phyloP scores from a whole-genome alignment of 1,140 invertebrate species.

The Hesperophylax magnus region DNA sequence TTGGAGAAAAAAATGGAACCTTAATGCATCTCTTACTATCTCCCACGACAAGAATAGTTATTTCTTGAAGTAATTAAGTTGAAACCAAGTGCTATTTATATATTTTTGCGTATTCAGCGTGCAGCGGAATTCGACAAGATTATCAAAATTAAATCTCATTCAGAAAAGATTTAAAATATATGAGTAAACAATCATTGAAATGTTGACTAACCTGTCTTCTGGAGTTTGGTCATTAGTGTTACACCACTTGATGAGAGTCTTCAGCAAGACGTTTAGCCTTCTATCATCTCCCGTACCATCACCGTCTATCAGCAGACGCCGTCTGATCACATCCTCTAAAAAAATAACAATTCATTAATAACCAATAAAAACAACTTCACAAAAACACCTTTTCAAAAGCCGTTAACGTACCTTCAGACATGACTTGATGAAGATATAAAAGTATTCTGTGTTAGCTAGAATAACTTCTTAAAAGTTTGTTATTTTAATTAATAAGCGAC shows the following conservation, averaged over 20 bases:
- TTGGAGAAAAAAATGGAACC: too few species aligned
- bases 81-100: too few species aligned
- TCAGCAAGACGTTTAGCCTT: constrained; percentile 87
- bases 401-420: constrained; percentile 16
- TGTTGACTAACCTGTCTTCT: constrained; percentile 77
- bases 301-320: constrained; percentile 92
- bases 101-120: too few species aligned
- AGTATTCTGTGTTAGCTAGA: too few species aligned
- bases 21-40: too few species aligned
- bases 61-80: too few species aligned
- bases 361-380: too few species aligned
- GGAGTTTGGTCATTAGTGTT: constrained; percentile 78
- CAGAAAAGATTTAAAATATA: neutral
- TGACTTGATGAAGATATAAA: neutral
- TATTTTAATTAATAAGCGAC: too few species aligned
- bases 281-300: constrained; percentile 97
- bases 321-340: constrained; percentile 92
- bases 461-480: too few species aligned
- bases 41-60: too few species aligned
- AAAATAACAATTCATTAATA: neutral
- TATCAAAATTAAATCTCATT: neutral
- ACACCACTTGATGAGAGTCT: constrained; percentile 92
- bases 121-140: too few species aligned
- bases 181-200: neutral
- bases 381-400: too few species aligned